Conservation (phyloP, 2,888 invertebrate species). For the Allophyes oxyacanthae region DNA sequence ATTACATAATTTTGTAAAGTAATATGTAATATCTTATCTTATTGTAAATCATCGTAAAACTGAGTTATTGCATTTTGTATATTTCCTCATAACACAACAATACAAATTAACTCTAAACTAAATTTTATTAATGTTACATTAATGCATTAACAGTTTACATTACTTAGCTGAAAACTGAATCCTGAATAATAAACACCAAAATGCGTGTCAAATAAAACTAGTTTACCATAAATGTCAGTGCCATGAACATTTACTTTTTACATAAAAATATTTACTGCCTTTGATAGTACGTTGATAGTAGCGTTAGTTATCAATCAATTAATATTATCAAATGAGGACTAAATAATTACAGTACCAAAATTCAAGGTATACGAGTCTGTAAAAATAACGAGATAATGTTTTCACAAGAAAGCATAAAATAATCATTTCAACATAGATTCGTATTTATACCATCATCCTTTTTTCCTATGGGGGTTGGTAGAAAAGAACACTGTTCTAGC, state of each 20-base stretch:
- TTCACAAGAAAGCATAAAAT: slow-evolving; percentile 9
- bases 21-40: neutral
- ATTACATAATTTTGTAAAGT: neutral
- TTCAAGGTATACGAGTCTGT: slow-evolving; percentile 17
- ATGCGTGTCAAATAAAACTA: slow-evolving; percentile 3
- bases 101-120: too few relatives aligned
- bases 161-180: slow-evolving; percentile 1
- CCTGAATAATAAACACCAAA: slow-evolving; percentile 8
- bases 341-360: slow-evolving; percentile 12
- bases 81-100: neutral
- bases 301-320: slow-evolving; percentile 6
- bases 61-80: neutral
- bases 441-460: too few relatives aligned
- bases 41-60: neutral
- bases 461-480: too few relatives aligned
- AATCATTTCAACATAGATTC: slow-evolving; percentile 14
- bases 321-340: slow-evolving; percentile 12
- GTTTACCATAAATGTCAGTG: slow-evolving; percentile 19
- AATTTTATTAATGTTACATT: too few relatives aligned
- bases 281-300: neutral
- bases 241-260: slow-evolving; percentile 7
- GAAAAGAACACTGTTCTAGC: too few relatives aligned
- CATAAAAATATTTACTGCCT: too few relatives aligned
- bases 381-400: slow-evolving; percentile 1
- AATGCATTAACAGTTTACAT: too few relatives aligned